Base-by-base conservation (phyloP, 2,113 vertebrate species). In the Columba janthina region DNA sequence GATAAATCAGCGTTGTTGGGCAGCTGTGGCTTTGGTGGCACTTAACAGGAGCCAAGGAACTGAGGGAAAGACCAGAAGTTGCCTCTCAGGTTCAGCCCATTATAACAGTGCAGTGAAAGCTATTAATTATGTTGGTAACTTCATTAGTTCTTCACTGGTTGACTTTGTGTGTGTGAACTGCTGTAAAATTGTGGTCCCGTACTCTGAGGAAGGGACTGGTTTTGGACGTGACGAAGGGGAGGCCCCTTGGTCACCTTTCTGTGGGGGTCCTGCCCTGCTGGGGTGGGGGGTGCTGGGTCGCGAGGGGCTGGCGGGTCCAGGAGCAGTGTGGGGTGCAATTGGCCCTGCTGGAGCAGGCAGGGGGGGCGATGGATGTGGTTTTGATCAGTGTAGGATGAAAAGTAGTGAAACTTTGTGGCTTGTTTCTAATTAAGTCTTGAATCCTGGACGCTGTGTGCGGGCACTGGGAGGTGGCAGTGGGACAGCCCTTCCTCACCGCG, bases 271-370 rank as follows among this genome's bases (percentile, higher is more conserved):
- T 36, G 18, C 9, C 15, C 26, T 71, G 10, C 17, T 16, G 34
- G 82, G 34, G 10, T 4, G 5, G 34, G 67, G 46, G 31, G 3
- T 36, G 61, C 61, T 29, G n/a, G 15, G 16, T 69, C 58, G 77
- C 15, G 11, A 2, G 9, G 51, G 36, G 11, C 50, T 21, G 1
- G 3, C 15, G 44, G 13, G 28, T 25, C 15, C 2, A 1, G 36
- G 54, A 40, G 29, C 69, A 40, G 53, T 16, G 2, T 15, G 11
- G 1, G 54, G 25, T 9, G 18, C 17, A 34, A 2, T 40, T 36
- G 32, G 40, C 3, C 0, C 64, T 42, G 28, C 2, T 10, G 58
- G 69, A 48, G 5, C 3, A 7, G 75, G 3, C 4, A 28, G 14
- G 8, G 28, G 18, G 18, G 14, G 16, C 0, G 1, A 5, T 13